Conservation (phyloP, 2,113 vertebrate species). For the Microcebus tavaratra region DNA sequence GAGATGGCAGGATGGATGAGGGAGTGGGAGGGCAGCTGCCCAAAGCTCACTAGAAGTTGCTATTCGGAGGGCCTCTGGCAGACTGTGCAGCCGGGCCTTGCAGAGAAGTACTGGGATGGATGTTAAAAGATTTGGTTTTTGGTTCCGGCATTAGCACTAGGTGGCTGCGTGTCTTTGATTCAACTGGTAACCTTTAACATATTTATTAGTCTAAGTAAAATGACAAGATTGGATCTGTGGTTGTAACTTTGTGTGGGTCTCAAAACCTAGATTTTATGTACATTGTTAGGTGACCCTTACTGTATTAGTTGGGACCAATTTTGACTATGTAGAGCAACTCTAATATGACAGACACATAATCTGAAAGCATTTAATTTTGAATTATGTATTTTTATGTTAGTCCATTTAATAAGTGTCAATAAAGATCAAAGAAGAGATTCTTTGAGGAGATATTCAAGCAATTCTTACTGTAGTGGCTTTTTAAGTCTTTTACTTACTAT, state of each 20-base stretch:
- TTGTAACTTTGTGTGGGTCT: constrained; percentile 12
- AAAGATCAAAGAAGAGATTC: background rate
- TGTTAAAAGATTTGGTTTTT: background rate
- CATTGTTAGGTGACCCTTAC: background rate
- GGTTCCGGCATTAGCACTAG: background rate
- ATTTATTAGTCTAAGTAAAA: constrained; percentile 12
- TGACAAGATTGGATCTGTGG: background rate
- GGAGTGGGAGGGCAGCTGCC: background rate
- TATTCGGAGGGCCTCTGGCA: background rate
- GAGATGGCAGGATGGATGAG: background rate
- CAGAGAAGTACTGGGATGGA: background rate
- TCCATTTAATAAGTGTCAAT: background rate
- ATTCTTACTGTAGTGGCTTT: constrained; percentile 11
- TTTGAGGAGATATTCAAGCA: background rate
- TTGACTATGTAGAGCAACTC: background rate
- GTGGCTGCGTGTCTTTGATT: background rate
- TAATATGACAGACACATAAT: background rate
- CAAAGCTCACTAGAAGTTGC: background rate
- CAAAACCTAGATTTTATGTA: background rate
- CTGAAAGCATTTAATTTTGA: constrained; percentile 13
- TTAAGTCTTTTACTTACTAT: constrained; percentile 60
- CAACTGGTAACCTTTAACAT: background rate
- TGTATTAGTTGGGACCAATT: background rate
- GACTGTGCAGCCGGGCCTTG: background rate
- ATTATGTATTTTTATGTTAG: background rate